Conservation (phyloP, 2,797 vertebrate species). For the Natrix natrix region DNA sequence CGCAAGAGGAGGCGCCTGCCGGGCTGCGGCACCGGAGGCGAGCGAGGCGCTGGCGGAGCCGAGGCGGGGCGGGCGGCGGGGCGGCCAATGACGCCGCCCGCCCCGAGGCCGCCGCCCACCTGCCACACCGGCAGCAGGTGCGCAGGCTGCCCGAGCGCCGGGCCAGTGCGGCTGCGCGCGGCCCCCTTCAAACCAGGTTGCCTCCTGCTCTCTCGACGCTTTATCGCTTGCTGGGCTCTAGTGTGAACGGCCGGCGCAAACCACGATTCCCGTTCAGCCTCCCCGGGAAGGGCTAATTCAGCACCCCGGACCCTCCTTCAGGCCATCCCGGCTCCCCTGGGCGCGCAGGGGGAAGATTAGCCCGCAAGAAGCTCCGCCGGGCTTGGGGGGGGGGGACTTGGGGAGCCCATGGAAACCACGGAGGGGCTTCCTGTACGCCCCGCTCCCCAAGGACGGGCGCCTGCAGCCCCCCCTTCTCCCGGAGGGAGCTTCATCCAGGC, state of each 20-base stretch:
- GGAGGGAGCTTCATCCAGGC: too few relatives aligned
- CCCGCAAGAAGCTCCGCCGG: neutral
- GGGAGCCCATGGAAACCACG: too few relatives aligned
- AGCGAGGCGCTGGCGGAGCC: neutral
- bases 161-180: neutral
- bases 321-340: neutral
- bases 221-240: too few relatives aligned
- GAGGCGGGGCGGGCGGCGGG: neutral
- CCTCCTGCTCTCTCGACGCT: too few relatives aligned
- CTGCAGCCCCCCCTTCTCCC: neutral
- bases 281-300: neutral
- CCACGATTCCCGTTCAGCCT: neutral
- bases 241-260: neutral
- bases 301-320: accelerated
- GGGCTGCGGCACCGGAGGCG: slow-evolving; percentile 3
- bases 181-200: neutral
- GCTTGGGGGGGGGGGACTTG: neutral
- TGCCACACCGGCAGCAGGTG: slow-evolving; percentile 1
- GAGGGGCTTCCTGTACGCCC: neutral
- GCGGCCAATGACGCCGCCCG: slow-evolving; percentile 29
- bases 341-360: neutral
- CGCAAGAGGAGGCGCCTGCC: slow-evolving; percentile 19
- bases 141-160: neutral
- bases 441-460: neutral
- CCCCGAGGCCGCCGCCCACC: neutral